Evolutionary conservation across 1,140 invertebrate species (phyloP).

Genomic region (Ostrea edulis): DNA sequence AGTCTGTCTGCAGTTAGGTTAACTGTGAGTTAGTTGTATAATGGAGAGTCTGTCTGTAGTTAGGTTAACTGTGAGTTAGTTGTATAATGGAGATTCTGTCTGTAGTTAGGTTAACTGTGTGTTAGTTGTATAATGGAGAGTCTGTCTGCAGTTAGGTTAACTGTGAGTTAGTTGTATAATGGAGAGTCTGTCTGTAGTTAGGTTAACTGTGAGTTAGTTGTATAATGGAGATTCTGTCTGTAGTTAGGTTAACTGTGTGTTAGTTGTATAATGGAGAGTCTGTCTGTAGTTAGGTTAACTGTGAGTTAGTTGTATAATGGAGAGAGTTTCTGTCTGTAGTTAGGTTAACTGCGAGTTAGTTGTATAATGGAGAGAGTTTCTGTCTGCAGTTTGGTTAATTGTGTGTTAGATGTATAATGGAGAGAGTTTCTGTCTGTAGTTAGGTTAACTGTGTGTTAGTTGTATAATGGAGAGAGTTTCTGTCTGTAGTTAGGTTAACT

Average conservation of each 20-base stretch:
- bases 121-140: no score
- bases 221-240: neutral
- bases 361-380: no score
- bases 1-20: conserved; percentile 42
- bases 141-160: conserved; percentile 41
- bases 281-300: conserved; percentile 38
- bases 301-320: no score
- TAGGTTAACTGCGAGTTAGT: neutral
- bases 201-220: neutral
- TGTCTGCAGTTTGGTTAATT: conserved; percentile 34
- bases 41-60: conserved; percentile 28
- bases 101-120: conserved; percentile 36
- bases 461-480: no score
- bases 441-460: neutral
- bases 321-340: conserved; percentile 36
- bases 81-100: no score
- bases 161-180: no score
- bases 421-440: conserved; percentile 36
- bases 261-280: no score
- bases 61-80: neutral
- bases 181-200: conserved; percentile 29
- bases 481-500: conserved; percentile 38
- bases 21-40: no score
- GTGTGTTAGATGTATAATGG: no score
- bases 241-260: conserved; percentile 5